A percentile compares a stretch with the other conserved stretches of the same genome.
phyloP scores from a whole-genome alignment of 1,140 invertebrate species.

The Trichonephila clavata region DNA sequence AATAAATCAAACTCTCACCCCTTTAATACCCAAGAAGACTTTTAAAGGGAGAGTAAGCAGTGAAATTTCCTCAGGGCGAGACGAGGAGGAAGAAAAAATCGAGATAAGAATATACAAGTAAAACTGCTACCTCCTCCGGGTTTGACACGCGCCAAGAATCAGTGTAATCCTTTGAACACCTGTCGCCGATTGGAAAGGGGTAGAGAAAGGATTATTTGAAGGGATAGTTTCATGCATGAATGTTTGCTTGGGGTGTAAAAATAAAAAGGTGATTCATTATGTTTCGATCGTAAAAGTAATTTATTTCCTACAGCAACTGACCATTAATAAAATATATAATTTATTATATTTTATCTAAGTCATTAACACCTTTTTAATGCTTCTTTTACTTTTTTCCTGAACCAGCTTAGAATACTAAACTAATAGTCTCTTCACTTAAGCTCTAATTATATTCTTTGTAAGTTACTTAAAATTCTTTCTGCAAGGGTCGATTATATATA shows the following conservation, averaged over 20 bases:
- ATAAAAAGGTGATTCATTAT: not conserved
- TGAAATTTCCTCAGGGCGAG: not conserved
- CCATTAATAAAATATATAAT: no score
- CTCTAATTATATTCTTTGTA: no score
- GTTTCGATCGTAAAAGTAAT: not conserved
- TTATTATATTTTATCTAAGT: no score
- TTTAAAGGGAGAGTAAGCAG: conserved; percentile 10
- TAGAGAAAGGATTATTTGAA: not conserved
- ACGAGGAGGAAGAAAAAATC: not conserved
- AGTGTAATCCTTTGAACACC: conserved; percentile 58
- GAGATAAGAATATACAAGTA: not conserved
- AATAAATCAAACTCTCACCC: conserved; percentile 39
- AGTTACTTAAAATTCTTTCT: no score
- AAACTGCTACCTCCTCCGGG: conserved; percentile 31
- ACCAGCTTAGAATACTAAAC: no score
- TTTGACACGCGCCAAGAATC: conserved; percentile 36
- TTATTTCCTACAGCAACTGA: not conserved
- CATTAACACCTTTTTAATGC: not conserved
- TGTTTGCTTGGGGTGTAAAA: no score
- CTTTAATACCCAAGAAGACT: conserved; percentile 51
- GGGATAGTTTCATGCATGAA: no score
- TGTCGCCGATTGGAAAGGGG: not conserved
- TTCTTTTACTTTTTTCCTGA: no score
- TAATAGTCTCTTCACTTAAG: no score
- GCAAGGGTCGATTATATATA: no score